Conservation (phyloP, 2,113 vertebrate genomes). For the Amblyornis subalaris region DNA sequence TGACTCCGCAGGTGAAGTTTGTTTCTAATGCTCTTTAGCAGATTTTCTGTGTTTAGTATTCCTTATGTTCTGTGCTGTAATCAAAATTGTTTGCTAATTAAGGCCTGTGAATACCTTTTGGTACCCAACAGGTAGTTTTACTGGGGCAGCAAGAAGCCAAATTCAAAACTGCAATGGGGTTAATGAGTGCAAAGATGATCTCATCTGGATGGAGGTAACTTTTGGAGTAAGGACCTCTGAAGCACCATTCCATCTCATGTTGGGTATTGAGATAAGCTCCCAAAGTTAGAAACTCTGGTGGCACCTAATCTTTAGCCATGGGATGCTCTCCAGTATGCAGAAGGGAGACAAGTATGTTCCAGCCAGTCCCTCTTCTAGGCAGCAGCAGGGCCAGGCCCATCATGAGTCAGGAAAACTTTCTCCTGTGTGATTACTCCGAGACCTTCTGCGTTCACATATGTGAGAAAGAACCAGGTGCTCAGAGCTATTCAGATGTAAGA, state of each 20-base stretch:
- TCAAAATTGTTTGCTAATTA: neutral
- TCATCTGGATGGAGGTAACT: neutral
- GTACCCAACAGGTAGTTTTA: neutral
- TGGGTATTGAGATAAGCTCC: neutral
- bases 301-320: neutral
- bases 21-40: neutral
- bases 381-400: neutral
- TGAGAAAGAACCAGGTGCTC: neutral
- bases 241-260: neutral
- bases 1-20: neutral
- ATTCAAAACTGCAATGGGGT: neutral
- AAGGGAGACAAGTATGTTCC: neutral
- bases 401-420: neutral
- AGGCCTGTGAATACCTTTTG: neutral
- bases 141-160: neutral
- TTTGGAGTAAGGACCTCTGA: neutral
- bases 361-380: neutral
- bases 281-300: neutral
- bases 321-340: neutral
- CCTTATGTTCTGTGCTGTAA: neutral
- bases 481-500: neutral
- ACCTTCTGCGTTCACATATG: fast-evolving
- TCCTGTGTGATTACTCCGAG: neutral
- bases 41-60: neutral
- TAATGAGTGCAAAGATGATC: neutral